Evolutionary conservation across 2,888 invertebrate genomes (phyloP), one percentile per base, ranked within the genome.

Genomic region (Liopterus haemorrhoidalis): DNA sequence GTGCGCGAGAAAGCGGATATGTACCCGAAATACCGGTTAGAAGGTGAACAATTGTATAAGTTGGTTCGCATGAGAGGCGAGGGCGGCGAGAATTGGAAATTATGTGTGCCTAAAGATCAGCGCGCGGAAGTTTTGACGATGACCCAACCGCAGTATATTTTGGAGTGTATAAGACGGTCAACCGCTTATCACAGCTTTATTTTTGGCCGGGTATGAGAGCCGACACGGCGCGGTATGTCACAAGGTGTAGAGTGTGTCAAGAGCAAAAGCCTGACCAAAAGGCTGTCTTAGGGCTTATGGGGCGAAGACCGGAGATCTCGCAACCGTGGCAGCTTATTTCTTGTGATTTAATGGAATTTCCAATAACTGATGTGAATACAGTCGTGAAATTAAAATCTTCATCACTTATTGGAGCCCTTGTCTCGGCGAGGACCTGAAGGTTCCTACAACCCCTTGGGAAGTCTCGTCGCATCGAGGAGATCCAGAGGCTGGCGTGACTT

Each of bases 301-400:
- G 33, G 3, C 9, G 8, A 3, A 37, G 33, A 11, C 33, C 41
- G 3, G 20, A 32, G 8, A 18, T 41, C 11, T 9, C 8, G 4
- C 20, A 11, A 12, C 41, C 30, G 5, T 41, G 32, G 41, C 25
- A 41, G 33, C n/a, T 32, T 18, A 32, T 41, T 16, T 20, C 20
- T 32, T 5, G 32, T n/a, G 40, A 39, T 18, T 39, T 15, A 35
- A 18, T 39, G 15, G 40, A 15, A 32, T 32, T 39, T 14, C 40
- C 40, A 14, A n/a, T 31, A 3, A 15, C 30, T n/a, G n/a, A n/a
- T n/a, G n/a, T n/a, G n/a, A n/a, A 3, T n/a, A 4, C 5, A 22
- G 19, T 8, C 32, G 41, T n/a, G 18, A 41, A 9, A 9, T 3
- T 36, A 19, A 24, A 8, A 8, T 25, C 6, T n/a, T 41, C 3